These are phyloP conservation scores for Misgurnus anguillicaudatus DNA, from an alignment of 2,113 vertebrate genomes.

Conservation along the genomic window DNA sequence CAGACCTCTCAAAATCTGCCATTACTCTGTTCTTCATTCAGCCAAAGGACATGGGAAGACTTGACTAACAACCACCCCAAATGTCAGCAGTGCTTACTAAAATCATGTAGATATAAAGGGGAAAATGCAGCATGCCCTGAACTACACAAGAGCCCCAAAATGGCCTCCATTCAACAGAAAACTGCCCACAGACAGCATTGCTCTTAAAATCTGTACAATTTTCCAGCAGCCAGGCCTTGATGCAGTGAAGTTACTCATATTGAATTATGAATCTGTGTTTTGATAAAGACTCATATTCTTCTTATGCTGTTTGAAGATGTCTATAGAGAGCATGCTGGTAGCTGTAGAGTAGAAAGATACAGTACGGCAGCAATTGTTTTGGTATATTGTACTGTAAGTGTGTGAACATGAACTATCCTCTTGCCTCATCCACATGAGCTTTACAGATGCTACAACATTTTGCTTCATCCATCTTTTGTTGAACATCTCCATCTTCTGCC, in stretches of 20 bases:
- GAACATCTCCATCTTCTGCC: not conserved
- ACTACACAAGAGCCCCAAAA: constrained; percentile 2
- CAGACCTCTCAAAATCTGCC: constrained; percentile 19
- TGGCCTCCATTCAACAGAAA: not conserved
- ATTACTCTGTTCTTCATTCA: constrained; percentile 4
- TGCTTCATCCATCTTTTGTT: constrained; percentile 1
- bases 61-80: not conserved
- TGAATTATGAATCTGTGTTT: constrained; percentile 11
- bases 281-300: not conserved
- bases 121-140: constrained; percentile 10
- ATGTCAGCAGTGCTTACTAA: not conserved
- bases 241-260: not conserved
- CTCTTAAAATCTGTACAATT: constrained; percentile 13
- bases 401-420: constrained; percentile 6
- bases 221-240: not conserved
- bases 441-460: not conserved
- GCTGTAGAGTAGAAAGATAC: constrained; percentile 24
- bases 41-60: constrained; percentile 11
- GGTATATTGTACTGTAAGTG: constrained; percentile 28
- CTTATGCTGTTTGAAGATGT: constrained; percentile 36
- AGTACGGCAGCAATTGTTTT: not conserved
- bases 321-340: constrained; percentile 34
- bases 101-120: constrained; percentile 13
- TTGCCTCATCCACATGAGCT: constrained; percentile 14
- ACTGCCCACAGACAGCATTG: constrained; percentile 5